Conservation (phyloP, 2,113 vertebrate genomes). For the Entomyzon cyanotis region DNA sequence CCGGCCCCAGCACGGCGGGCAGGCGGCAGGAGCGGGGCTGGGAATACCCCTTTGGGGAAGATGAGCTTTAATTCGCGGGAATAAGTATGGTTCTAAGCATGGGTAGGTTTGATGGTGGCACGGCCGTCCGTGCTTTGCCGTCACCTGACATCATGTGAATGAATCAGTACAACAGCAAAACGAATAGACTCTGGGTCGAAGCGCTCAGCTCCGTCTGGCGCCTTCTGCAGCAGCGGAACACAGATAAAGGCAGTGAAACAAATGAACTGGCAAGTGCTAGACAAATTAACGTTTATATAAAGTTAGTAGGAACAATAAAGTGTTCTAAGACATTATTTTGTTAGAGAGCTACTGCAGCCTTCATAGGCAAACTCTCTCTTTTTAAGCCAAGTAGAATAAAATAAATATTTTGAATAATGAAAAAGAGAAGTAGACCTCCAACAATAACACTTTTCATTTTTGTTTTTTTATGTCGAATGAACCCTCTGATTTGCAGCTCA, state of each 20-base stretch:
- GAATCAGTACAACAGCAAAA: neutral
- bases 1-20: neutral
- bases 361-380: neutral
- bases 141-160: neutral
- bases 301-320: neutral
- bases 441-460: conserved; percentile 8
- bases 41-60: neutral
- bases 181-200: neutral
- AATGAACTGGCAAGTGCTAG: neutral
- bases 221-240: neutral
- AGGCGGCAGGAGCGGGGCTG: neutral
- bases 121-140: neutral
- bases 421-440: neutral
- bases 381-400: neutral
- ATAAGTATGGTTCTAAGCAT: neutral
- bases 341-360: neutral
- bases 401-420: neutral
- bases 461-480: conserved; percentile 16
- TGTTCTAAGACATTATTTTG: neutral
- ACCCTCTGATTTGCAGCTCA: conserved; percentile 74
- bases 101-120: neutral
- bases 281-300: neutral
- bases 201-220: neutral
- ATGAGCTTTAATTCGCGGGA: neutral
- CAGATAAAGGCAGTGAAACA: neutral